These are phyloP conservation scores for Zeugodacus cucurbitae DNA, from an alignment of 1,140 invertebrate genomes.

Conservation along the genomic window DNA sequence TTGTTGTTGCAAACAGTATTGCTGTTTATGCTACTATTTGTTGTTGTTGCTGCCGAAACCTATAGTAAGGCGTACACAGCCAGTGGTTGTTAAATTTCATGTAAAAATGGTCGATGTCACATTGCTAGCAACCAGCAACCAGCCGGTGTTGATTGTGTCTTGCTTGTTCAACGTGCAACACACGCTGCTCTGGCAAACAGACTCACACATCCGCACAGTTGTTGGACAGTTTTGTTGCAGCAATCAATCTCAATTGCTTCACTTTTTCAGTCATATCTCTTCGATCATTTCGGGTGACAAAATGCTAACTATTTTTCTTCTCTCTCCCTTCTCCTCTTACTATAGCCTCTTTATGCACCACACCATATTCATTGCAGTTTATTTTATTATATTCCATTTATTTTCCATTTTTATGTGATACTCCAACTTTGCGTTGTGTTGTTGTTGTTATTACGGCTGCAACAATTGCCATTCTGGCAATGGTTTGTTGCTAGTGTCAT, in stretches of 20 bases:
- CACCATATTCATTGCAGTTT: conserved; percentile 4
- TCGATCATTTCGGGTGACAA: conserved; percentile 41
- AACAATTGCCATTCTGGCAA: background rate
- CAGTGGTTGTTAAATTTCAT: conserved; percentile 25
- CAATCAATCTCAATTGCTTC: conserved; percentile 41
- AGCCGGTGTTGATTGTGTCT: background rate
- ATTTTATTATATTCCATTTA: conserved; percentile 27
- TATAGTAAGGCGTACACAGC: background rate
- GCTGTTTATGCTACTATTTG: background rate
- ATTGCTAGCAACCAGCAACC: background rate
- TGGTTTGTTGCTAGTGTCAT: conserved; percentile 29
- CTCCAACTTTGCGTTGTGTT: background rate
- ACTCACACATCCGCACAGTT: background rate
- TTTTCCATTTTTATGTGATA: background rate
- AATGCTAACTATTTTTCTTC: conserved; percentile 29
- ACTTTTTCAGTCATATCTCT: conserved; percentile 35
- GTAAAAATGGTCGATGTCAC: conserved; percentile 16
- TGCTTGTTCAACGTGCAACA: background rate
- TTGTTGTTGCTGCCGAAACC: background rate
- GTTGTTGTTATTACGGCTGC: background rate
- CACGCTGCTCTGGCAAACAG: background rate
- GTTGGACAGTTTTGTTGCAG: background rate
- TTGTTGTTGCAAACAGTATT: background rate
- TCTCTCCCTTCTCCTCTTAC: background rate
- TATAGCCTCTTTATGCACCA: background rate